phyloP scores from a whole-genome alignment of 1,140 invertebrate genomes.

The Zaprionus gabonicus region DNA sequence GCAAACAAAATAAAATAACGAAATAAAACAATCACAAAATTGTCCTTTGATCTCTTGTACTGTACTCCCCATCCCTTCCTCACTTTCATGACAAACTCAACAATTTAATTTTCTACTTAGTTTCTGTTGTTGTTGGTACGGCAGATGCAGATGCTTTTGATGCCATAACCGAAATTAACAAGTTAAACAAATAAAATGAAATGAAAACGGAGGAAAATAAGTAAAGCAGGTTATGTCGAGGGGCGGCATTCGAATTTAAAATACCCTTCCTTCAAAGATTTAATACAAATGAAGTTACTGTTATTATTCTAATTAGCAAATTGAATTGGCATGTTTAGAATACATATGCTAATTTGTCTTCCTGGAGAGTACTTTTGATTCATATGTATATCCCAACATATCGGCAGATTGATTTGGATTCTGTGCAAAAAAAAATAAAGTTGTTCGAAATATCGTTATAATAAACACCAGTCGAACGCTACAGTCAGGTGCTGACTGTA shows the following conservation, averaged over 20 bases:
- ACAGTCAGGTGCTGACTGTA: no score
- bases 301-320: no score
- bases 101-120: constrained; percentile 15
- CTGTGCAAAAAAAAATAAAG: no score
- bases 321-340: no score
- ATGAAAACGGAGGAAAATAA: constrained; percentile 46
- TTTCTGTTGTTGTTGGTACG: constrained; percentile 16
- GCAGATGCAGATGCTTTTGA: constrained; percentile 50
- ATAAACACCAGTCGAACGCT: no score
- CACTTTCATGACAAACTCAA: constrained; percentile 12
- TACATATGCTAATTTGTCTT: no score
- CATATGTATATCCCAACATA: no score
- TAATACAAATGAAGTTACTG: background rate
- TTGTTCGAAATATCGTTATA: no score
- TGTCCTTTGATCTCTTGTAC: constrained; percentile 79
- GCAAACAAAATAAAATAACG: constrained; percentile 82
- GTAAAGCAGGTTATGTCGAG: background rate
- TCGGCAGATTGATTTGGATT: no score
- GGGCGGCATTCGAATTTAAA: background rate
- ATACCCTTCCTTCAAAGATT: background rate
- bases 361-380: no score
- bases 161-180: constrained; percentile 69
- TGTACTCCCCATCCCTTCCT: constrained; percentile 6
- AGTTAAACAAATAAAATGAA: constrained; percentile 61
- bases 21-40: constrained; percentile 82